Evolutionary conservation across 92 coral and sea anemone genomes (phyloP), one percentile per base, ranked within the genome.

Genomic region (Zoanthus sociatus): DNA sequence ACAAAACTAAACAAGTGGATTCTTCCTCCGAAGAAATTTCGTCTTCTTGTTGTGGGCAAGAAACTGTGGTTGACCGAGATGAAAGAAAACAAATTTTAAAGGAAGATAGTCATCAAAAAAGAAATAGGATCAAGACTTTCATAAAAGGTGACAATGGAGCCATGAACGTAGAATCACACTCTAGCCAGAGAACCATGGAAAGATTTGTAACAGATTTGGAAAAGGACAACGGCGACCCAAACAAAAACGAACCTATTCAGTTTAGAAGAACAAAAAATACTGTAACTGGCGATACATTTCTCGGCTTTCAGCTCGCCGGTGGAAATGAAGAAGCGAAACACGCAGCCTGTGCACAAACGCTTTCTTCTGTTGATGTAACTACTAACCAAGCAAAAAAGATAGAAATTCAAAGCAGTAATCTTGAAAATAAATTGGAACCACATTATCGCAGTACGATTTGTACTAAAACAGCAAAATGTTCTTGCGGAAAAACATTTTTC

Each of bases 401-500:
- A n/a, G 20, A 66, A 47, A 46, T 73, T 64, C 74, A 45, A 47
- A 30, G 9, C 3, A 81, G 15, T 32, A 18, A 14, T 51, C 20
- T 53, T 81, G 14, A 81, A 18, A 44, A 81, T 44, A 64, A 17
- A 3, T 32, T 13, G 7, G 46, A 45, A 6, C 33, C 53, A 20
- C 37, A 15, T n/a, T 21, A 45, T 81, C 21, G 85, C 47, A 81
- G 21, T 79, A 61, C 58, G 37, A 56, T 68, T 78, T 83, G 78
- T 77, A 18, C 51, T 76, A 87, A 87, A 71, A 83, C 71, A 73
- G 93, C 91, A 10, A 83, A 61, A 48, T 91, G 93, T 78, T 88
- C 93, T 3, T 91, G 93, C 53, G 91, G 93, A 26, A 89, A 91
- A 53, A 69, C 46, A 9, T 91, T 91, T 47, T 16, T 15, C 13